These are phyloP conservation scores for Melipona beecheii DNA, from an alignment of 2,888 invertebrate species.

Conservation along the genomic window DNA sequence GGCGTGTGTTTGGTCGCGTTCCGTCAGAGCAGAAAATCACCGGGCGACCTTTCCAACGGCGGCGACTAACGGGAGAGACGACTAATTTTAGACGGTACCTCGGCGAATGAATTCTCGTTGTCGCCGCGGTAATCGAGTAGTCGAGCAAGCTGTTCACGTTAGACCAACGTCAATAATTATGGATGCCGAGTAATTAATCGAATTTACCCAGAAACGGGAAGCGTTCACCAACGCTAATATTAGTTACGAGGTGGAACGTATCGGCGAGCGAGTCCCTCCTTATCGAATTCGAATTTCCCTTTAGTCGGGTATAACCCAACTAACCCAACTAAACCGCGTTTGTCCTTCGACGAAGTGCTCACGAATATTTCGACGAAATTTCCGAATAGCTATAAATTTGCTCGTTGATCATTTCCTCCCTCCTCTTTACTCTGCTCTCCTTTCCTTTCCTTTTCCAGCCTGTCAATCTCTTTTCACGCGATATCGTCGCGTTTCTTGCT, in stretches of 20 bases:
- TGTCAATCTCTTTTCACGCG: too few species aligned
- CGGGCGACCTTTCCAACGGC: neutral
- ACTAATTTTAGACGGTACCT: neutral
- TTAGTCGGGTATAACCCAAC: neutral
- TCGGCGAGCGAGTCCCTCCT: neutral
- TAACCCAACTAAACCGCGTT: neutral
- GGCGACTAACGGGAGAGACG: neutral
- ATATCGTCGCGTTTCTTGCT: too few species aligned
- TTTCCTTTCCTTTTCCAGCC: too few species aligned
- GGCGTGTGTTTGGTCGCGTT: neutral
- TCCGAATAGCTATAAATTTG: too few species aligned
- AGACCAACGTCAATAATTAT: conserved; percentile 10
- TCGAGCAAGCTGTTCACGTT: neutral
- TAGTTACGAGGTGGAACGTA: neutral
- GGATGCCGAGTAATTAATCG: conserved; percentile 46
- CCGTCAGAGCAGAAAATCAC: neutral
- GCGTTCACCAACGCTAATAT: conserved; percentile 31
- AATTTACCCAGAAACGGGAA: conserved; percentile 39
- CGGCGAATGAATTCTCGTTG: neutral
- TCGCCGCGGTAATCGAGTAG: neutral
- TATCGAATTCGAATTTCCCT: neutral
- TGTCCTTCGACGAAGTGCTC: neutral
- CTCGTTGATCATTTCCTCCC: too few species aligned
- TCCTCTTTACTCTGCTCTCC: too few species aligned
- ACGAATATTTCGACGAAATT: too few species aligned